phyloP scores from a whole-genome alignment of 2,113 vertebrate species.

The Neotoma lepida region DNA sequence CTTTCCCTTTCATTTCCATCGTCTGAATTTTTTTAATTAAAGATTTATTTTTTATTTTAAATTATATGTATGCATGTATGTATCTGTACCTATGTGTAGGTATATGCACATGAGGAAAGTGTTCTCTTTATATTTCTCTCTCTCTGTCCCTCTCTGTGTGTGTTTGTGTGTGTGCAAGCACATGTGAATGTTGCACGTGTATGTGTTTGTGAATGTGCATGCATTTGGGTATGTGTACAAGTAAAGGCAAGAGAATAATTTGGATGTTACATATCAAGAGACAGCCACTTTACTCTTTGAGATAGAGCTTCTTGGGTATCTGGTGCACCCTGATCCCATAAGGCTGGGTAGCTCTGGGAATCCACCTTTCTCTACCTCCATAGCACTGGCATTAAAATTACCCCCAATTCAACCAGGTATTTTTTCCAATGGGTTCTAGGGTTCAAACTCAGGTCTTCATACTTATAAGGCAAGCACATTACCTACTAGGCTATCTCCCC shows the following conservation, averaged over 20 bases:
- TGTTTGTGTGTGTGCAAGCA: too few relatives aligned
- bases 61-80: not conserved
- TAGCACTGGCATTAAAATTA: not conserved
- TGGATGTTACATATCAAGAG: not conserved
- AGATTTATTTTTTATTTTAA: not conserved
- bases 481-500: not conserved
- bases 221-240: too few relatives aligned
- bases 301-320: too few relatives aligned
- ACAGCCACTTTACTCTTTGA: not conserved
- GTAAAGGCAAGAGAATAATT: not conserved
- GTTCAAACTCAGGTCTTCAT: not conserved
- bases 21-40: not conserved
- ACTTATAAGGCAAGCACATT: not conserved
- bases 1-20: not conserved
- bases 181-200: not conserved
- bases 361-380: not conserved
- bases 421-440: not conserved
- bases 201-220: not conserved
- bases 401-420: too few relatives aligned
- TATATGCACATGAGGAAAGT: not conserved
- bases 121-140: not conserved
- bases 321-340: not conserved
- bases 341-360: accelerated
- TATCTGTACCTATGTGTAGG: not conserved
- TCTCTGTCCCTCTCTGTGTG: not conserved